Evolutionary conservation across 2,113 vertebrate genomes (phyloP).

Genomic region (Chionodraco myersi): DNA sequence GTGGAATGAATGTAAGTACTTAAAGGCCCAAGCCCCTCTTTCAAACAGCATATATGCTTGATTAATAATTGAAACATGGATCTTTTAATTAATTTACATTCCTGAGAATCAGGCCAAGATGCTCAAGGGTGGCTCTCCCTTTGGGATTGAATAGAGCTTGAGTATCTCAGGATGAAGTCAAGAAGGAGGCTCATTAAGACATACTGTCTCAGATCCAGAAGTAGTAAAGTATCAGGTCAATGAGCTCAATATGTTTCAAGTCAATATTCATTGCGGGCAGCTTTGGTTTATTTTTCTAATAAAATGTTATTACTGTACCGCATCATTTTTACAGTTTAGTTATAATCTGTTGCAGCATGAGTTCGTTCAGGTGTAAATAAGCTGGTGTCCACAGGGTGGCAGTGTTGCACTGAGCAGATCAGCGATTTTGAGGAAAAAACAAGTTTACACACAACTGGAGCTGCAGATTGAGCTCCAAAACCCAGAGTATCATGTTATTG

Average conservation of each 20-base stretch:
- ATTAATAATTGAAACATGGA: not conserved
- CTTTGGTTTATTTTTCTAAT: not conserved
- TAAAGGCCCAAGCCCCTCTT: not conserved
- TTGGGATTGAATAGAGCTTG: not conserved
- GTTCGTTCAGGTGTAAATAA: not conserved
- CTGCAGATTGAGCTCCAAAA: not conserved
- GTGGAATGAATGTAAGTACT: too few species aligned
- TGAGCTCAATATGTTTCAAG: not conserved
- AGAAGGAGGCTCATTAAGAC: not conserved
- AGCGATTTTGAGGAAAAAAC: not conserved
- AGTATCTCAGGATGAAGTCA: not conserved
- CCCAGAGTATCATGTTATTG: too few species aligned
- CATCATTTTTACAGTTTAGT: not conserved
- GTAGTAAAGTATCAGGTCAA: not conserved
- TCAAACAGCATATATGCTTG: not conserved
- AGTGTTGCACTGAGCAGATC: constrained; percentile 17
- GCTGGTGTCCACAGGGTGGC: constrained; percentile 46
- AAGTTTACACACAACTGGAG: not conserved
- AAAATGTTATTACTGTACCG: not conserved
- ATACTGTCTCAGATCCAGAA: not conserved
- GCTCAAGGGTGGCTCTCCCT: not conserved
- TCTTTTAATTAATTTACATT: not conserved
- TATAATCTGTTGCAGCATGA: not conserved
- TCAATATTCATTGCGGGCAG: not conserved
- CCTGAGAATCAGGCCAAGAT: not conserved